These are phyloP conservation scores for Antheraea yamamai DNA, from an alignment of 2,888 invertebrate genomes.

Conservation along the genomic window DNA sequence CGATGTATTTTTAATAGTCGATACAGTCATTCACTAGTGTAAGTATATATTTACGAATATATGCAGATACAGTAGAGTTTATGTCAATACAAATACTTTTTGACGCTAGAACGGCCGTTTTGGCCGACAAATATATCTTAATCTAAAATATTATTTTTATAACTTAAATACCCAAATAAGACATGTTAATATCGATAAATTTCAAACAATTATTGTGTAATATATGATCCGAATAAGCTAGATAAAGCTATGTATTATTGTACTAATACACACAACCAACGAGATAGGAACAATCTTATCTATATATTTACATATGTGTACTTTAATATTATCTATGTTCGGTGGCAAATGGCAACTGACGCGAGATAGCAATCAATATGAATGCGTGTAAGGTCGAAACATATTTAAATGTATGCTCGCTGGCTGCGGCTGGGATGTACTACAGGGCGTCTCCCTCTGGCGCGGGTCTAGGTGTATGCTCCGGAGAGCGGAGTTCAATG, in stretches of 20 bases:
- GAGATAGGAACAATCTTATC: constrained; percentile 4
- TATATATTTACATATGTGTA: not conserved
- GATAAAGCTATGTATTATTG: not conserved
- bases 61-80: too few species aligned
- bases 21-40: too few species aligned
- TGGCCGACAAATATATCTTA: not conserved
- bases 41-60: too few species aligned
- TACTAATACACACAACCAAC: not conserved
- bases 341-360: not conserved
- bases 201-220: not conserved
- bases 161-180: not conserved
- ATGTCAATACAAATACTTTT: too few species aligned
- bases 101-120: too few species aligned
- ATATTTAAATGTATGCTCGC: too few species aligned
- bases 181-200: not conserved
- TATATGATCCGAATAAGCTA: not conserved
- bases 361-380: not conserved
- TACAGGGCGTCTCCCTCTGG: too few species aligned
- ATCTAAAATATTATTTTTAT: not conserved
- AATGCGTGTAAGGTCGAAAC: not conserved
- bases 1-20: too few species aligned
- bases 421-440: too few species aligned
- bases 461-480: too few species aligned
- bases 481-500: too few species aligned
- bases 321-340: not conserved